Base-by-base conservation (phyloP, 2,888 invertebrate genomes). In the Iphiclides podalirius region DNA sequence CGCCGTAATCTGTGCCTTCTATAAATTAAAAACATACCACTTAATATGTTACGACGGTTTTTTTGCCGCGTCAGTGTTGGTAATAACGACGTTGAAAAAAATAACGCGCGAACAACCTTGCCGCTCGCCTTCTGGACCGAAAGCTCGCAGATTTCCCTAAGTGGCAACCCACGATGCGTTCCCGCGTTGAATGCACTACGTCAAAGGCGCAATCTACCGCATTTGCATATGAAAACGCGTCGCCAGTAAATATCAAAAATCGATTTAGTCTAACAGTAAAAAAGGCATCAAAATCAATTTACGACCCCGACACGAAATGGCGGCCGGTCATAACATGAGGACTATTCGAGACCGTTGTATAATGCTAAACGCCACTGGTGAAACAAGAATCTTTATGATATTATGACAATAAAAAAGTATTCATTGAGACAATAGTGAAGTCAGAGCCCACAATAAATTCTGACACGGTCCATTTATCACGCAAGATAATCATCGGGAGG, bases 401-500 rank as follows among this genome's bases (percentile, higher is more conserved):
- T 81, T 77, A 73, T 80, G 81, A 81, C 79, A 77, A 78, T 79
- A 88, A 86, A 86, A 83, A 85, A 79, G 78, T 74, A 81, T 83
- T 85, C 85, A 87, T 87, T 87, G 88, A 88, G 85, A 88, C 88
- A 88, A 88, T 87, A 87, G 86, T 69, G 61, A 72, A 78, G 78
- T 72, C 70, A 69, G 75, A 72, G 70, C 72, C 73, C 74, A 79
- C 79, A 80, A 84, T 85, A 84, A 83, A 81, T 83, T 82, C 70
- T 82, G 86, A 82, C 85, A 70, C 64, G 78, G 68, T 81, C 76
- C 86, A 87, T 88, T 86, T 87, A 88, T 88, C 88, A 87, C 67
- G 52, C 55, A 52, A 69, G 88, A 87, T 88, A 81, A 74, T 77
- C 70, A 87, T 87, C 88, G 73, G 66, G 57, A 62, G 63, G 59